Evolutionary conservation across 2,113 vertebrate genomes (phyloP).

Genomic region (Pandion haliaetus): DNA sequence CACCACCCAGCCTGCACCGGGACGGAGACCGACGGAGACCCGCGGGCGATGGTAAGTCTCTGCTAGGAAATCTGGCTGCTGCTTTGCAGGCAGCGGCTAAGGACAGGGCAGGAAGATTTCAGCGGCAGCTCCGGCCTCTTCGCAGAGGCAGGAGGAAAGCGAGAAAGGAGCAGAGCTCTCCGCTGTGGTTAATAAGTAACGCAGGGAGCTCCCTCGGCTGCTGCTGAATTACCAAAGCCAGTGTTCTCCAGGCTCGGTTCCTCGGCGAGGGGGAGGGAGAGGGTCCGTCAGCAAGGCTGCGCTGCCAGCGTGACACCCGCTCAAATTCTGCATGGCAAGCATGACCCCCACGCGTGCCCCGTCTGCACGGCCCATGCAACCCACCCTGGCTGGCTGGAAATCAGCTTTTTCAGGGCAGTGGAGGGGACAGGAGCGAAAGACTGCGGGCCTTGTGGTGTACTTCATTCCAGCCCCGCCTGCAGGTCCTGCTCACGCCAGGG

Average conservation of each 20-base stretch:
- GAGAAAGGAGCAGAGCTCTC: not conserved
- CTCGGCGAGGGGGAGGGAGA: not conserved
- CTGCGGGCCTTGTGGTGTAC: rapidly evolving
- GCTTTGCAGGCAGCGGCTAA: not conserved
- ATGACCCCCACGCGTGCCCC: rapidly evolving
- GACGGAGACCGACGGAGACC: not conserved
- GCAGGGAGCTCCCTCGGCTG: not conserved
- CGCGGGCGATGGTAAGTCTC: slow-evolving; percentile 25
- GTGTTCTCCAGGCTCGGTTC: not conserved
- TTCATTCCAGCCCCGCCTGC: not conserved
- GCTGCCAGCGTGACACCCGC: rapidly evolving
- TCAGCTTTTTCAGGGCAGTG: rapidly evolving
- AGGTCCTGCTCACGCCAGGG: not conserved
- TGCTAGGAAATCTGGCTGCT: not conserved
- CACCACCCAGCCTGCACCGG: not conserved
- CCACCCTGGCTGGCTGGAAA: not conserved
- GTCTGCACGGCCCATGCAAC: rapidly evolving
- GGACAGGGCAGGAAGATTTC: not conserved
- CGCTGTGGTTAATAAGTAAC: slow-evolving; percentile 21
- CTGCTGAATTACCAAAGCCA: not conserved
- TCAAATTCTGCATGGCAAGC: not conserved
- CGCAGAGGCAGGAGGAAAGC: not conserved
- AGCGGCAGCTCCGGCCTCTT: not conserved
- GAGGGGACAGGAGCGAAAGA: not conserved
- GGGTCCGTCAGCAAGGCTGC: not conserved